A percentile compares a stretch with the other conserved stretches of the same genome.
Conservation (phyloP, 1,140 invertebrate species). For the Tetragonula clypearis region DNA sequence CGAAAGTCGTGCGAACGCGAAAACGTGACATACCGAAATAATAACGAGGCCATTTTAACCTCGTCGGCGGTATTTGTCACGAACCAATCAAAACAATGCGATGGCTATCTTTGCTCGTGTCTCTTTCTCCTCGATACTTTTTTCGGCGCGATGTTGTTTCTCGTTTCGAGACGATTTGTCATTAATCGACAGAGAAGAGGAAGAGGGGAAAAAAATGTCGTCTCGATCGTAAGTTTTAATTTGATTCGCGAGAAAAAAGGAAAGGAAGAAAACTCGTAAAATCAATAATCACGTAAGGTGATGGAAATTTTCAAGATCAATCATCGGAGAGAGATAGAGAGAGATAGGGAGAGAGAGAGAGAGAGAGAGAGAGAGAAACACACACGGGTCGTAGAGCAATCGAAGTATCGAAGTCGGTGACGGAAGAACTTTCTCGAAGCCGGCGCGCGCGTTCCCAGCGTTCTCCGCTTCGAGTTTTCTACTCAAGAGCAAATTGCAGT, state of each 20-base stretch:
- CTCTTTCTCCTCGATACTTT: neutral
- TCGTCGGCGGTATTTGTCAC: neutral
- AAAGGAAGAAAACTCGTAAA: neutral
- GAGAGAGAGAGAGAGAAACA: neutral
- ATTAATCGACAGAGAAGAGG: too few species aligned
- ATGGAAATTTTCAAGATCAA: slow-evolving; percentile 1
- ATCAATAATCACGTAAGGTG: neutral
- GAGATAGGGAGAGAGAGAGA: too few species aligned
- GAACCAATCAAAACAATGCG: neutral
- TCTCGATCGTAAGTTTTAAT: neutral
- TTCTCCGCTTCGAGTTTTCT: neutral
- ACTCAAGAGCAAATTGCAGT: neutral
- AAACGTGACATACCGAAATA: neutral
- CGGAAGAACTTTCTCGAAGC: slow-evolving; percentile 61
- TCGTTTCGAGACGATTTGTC: neutral
- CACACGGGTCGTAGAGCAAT: neutral
- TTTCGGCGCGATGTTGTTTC: too few species aligned
- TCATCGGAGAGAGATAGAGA: neutral
- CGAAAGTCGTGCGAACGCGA: neutral
- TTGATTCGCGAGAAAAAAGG: neutral
- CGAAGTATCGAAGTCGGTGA: neutral
- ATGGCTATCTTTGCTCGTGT: neutral
- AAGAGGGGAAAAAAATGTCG: neutral
- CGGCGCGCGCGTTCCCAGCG: slow-evolving; percentile 6
- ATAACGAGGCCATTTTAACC: slow-evolving; percentile 25